A percentile compares a stretch with the other conserved stretches of the same genome.
Evolutionary conservation across 2,888 invertebrate species (phyloP).

Genomic region (Drosophila peninsularis): DNA sequence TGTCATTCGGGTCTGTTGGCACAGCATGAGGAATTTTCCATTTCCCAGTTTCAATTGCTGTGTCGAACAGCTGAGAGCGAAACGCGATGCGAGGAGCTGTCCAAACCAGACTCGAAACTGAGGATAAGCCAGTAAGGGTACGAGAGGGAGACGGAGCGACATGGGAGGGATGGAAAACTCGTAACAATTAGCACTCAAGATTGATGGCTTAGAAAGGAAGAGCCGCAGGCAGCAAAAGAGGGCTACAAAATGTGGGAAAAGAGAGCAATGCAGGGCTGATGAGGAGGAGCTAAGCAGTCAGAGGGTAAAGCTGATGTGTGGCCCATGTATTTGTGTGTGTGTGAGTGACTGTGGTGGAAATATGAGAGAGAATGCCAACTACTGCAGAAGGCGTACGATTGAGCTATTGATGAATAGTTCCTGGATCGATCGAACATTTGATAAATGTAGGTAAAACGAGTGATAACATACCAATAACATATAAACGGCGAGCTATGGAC

Average conservation of each 20-base stretch:
- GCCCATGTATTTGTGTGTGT: constrained; percentile 13
- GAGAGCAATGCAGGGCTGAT: background rate
- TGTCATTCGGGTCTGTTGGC: constrained; percentile 59
- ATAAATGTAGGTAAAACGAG: background rate
- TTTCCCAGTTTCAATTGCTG: constrained; percentile 37
- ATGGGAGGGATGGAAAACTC: constrained; percentile 44
- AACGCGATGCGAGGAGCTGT: constrained; percentile 25
- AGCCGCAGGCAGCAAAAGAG: background rate
- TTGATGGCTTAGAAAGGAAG: constrained; percentile 57
- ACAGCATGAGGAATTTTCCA: constrained; percentile 56
- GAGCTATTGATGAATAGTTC: constrained; percentile 21
- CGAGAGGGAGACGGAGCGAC: background rate
- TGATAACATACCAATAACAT: background rate
- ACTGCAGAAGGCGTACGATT: constrained; percentile 14
- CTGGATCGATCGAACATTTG: background rate
- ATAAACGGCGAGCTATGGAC: no score
- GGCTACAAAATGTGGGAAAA: constrained; percentile 17
- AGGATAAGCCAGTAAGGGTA: background rate
- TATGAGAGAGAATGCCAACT: constrained; percentile 6
- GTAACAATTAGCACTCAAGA: constrained; percentile 78
- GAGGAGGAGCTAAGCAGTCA: constrained; percentile 5
- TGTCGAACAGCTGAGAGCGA: constrained; percentile 50
- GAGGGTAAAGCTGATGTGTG: constrained; percentile 31
- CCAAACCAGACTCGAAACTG: constrained; percentile 21
- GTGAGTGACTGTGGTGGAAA: background rate